Conservation (phyloP, 2,113 vertebrate genomes). For the Kobus ellipsiprymnus region DNA sequence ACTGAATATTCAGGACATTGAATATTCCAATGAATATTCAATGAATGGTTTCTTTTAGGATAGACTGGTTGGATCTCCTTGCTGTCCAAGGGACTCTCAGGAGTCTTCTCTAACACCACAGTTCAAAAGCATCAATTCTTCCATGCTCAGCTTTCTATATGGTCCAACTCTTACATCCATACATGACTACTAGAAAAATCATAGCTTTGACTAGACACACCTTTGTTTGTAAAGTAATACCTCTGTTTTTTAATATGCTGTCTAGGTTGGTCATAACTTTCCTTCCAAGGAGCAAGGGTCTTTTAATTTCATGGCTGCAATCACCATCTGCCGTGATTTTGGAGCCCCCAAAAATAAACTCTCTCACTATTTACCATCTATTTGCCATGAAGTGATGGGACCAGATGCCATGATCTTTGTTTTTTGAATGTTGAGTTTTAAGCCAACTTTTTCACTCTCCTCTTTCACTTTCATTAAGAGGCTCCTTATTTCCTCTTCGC, state of each 20-base stretch:
- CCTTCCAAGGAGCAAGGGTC: background rate
- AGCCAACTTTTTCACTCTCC: background rate
- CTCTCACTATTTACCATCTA: background rate
- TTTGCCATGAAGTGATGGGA: background rate
- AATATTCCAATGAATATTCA: background rate
- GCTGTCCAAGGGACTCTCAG: background rate
- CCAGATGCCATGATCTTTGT: background rate
- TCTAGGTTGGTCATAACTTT: background rate
- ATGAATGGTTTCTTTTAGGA: background rate
- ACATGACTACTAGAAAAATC: background rate
- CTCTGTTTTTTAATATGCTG: background rate
- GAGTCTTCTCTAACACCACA: background rate
- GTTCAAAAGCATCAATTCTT: background rate
- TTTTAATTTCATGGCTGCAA: background rate
- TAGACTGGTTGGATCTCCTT: background rate
- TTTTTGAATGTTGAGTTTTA: background rate
- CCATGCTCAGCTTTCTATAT: background rate
- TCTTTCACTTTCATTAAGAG: background rate
- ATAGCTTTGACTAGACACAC: rapidly evolving
- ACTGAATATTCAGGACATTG: background rate
- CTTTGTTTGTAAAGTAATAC: background rate
- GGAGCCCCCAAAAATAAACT: background rate
- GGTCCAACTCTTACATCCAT: background rate
- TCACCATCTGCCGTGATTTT: background rate
- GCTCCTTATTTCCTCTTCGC: background rate